These are phyloP conservation scores for Oegoconia quadripuncta DNA, from an alignment of 2,888 invertebrate species.

Conservation along the genomic window DNA sequence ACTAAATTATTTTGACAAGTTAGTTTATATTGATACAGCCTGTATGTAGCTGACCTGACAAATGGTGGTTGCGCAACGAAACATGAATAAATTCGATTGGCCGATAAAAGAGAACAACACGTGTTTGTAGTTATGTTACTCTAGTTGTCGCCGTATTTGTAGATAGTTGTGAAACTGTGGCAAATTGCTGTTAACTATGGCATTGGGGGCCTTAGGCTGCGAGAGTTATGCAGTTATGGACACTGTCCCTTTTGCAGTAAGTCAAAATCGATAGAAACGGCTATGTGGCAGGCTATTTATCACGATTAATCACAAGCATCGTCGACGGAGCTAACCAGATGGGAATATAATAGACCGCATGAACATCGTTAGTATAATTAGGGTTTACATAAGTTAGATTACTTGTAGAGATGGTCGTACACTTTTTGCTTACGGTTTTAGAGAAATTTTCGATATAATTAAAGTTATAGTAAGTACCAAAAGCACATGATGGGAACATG, in stretches of 20 bases:
- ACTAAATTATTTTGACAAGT: too few species aligned
- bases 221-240: conserved; percentile 39
- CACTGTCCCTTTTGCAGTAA: not conserved
- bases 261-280: conserved; percentile 1
- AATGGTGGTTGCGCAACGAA: conserved; percentile 10
- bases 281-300: conserved; percentile 9
- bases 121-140: conserved; percentile 22
- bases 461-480: too few species aligned
- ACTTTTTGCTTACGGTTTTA: too few species aligned
- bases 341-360: conserved; percentile 35
- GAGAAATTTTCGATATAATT: too few species aligned
- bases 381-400: conserved; percentile 29
- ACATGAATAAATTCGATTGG: conserved; percentile 17
- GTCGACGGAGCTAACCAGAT: conserved; percentile 31
- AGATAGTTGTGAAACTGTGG: conserved; percentile 49
- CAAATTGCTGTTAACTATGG: conserved; percentile 40
- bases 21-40: too few species aligned
- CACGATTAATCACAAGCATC: conserved; percentile 34
- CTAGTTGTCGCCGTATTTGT: conserved; percentile 36
- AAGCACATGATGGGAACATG: too few species aligned
- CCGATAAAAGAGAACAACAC: conserved; percentile 13
- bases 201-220: conserved; percentile 45
- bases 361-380: conserved; percentile 38
- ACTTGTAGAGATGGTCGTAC: too few species aligned
- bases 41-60: too few species aligned